A percentile compares a stretch with the other conserved stretches of the same genome.
These are phyloP conservation scores for Neosilurus hyrtlii DNA, from an alignment of 2,797 vertebrate species.

Conservation along the genomic window DNA sequence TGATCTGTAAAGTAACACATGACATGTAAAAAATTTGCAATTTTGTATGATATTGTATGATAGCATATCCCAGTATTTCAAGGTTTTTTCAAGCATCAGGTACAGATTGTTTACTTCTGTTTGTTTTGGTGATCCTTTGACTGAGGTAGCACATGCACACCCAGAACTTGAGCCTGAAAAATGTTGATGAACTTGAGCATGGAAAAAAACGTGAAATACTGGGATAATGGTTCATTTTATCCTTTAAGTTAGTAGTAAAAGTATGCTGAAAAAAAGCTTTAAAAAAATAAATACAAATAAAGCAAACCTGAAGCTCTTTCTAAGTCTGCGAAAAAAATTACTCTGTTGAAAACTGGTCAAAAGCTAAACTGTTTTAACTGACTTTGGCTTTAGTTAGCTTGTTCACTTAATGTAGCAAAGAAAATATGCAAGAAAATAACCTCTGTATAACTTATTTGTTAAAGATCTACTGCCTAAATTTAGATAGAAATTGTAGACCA, in stretches of 20 bases:
- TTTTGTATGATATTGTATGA: background rate
- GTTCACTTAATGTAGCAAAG: too few species aligned
- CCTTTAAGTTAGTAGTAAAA: background rate
- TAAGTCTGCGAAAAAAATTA: background rate
- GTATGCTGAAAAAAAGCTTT: background rate
- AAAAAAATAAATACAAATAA: background rate
- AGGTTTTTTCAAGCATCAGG: background rate
- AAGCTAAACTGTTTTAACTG: too few species aligned
- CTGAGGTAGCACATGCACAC: background rate
- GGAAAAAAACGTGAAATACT: background rate
- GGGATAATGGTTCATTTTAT: background rate
- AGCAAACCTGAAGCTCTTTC: background rate
- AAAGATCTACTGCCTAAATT: too few species aligned
- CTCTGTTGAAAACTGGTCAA: too few species aligned
- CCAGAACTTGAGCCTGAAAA: background rate
- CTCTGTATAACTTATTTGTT: too few species aligned
- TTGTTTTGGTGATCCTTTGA: background rate
- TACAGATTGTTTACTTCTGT: background rate
- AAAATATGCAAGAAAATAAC: too few species aligned
- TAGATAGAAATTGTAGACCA: too few species aligned
- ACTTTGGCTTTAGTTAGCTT: too few species aligned
- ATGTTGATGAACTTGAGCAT: background rate
- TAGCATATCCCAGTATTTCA: background rate
- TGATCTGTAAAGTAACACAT: constrained; percentile 28
- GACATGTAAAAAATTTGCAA: background rate